A percentile compares a stretch with the other conserved stretches of the same genome.
phyloP scores from a whole-genome alignment of 2,888 invertebrate species.

The Caenorhabditis sp. region DNA sequence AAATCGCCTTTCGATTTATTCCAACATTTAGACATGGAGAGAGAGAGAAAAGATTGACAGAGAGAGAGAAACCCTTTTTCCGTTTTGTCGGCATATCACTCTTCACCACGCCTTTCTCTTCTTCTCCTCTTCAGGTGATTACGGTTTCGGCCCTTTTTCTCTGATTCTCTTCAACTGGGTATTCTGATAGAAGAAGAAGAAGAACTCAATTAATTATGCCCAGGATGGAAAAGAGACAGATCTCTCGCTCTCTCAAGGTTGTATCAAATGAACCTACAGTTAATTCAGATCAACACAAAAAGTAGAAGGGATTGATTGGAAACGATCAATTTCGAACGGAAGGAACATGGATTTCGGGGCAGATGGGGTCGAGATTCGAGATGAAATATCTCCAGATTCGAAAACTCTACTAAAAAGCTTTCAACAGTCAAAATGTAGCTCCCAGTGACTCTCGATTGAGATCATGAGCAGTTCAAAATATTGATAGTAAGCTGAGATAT shows the following conservation, averaged over 20 bases:
- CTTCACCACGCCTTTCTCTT: conserved; percentile 31
- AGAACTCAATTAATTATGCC: conserved; percentile 50
- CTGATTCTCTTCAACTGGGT: neutral
- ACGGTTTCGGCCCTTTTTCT: conserved; percentile 30
- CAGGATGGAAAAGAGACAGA: neutral
- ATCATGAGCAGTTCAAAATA: too few species aligned
- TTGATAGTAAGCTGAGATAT: too few species aligned
- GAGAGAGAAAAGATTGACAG: conserved; percentile 9
- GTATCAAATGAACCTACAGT: conserved; percentile 23
- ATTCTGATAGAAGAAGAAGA: neutral
- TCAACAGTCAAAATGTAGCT: too few species aligned
- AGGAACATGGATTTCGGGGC: neutral
- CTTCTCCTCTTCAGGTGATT: conserved; percentile 18
- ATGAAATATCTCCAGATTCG: too few species aligned
- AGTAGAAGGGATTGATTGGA: conserved; percentile 6
- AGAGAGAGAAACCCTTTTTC: conserved; percentile 12
- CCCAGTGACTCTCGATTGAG: too few species aligned
- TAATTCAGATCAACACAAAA: conserved; percentile 14
- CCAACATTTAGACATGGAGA: conserved; percentile 41
- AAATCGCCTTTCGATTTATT: conserved; percentile 53
- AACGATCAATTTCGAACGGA: conserved; percentile 3
- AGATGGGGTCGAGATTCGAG: too few species aligned
- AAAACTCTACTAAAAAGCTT: too few species aligned
- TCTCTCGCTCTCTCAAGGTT: conserved; percentile 38
- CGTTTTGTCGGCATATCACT: conserved; percentile 53